Evolutionary conservation across 2,797 vertebrate genomes (phyloP), one percentile per base, ranked within the genome.

Genomic region (Oreochromis grahami): DNA sequence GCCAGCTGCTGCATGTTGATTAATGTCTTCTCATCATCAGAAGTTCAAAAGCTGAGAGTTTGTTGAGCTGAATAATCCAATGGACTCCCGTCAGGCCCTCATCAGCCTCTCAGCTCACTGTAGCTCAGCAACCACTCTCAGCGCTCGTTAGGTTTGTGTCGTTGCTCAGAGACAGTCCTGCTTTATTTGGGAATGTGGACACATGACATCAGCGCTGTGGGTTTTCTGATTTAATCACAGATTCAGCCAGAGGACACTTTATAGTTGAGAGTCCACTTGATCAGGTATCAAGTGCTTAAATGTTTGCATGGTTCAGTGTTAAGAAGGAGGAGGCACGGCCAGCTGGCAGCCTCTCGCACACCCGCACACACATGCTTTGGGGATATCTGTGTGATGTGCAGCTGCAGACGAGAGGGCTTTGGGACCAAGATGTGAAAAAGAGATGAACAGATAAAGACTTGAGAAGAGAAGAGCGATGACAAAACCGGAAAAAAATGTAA

Each of bases 211-310:
- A 4, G 21, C 9, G 2, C 11, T 50, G 78, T 24, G 58, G 65
- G 5, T 24, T 34, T 58, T 50, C 38, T 53, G 58, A 51, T 77
- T 84, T 70, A 86, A 88, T 83, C 78, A 72, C 70, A 77, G 78
- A 76, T 15, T 13, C 43, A 60, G 72, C 12, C 70, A 14, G 77
- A 87, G 50, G 76, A 87, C 85, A 84, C 89, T 91, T 29, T 34
- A 83, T 29, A 13, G 51, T 53, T 29, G 81, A 90, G 84, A 70
- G 81, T 50, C 88, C 74, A 83, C 87, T 90, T 76, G 68, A 89
- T 88, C 84, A 36, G 82, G 34, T 80, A 85, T 89, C 38, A 15
- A 87, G 79, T 51, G 87, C 38, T 87, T 89, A 76, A 87, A 84
- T 84, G 85, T 87, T 81, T 55, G 78, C 58, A 77, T 84, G 84